phyloP scores from a whole-genome alignment of 2,113 vertebrate species.

The Ctenodactylus gundi region DNA sequence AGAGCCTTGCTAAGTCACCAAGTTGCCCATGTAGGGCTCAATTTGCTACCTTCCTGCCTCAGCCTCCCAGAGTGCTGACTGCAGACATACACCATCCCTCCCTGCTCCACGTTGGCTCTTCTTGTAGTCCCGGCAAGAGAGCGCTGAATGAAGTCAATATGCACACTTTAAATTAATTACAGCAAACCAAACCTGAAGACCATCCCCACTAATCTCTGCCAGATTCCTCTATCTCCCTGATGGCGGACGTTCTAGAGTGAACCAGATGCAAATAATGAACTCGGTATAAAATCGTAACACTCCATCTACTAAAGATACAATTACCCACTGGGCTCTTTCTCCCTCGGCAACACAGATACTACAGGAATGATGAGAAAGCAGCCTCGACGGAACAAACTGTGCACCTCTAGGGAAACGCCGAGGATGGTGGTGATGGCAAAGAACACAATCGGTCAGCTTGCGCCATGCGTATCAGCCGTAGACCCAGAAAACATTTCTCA shows the following conservation, averaged over 20 bases:
- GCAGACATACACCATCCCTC: too few species aligned
- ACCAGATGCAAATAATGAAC: not conserved
- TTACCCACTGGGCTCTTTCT: not conserved
- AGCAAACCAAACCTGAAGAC: not conserved
- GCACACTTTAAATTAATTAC: not conserved
- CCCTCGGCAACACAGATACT: not conserved
- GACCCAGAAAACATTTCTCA: not conserved
- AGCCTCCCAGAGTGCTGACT: not conserved
- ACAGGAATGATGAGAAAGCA: not conserved
- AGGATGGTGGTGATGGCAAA: not conserved
- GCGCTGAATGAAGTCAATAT: not conserved
- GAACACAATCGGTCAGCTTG: not conserved
- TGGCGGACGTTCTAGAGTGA: not conserved
- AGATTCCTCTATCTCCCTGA: not conserved
- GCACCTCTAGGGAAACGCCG: not conserved
- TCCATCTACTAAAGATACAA: not conserved
- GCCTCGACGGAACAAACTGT: not conserved
- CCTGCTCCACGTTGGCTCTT: not conserved
- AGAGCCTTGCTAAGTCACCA: not conserved
- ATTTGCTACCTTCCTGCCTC: not conserved
- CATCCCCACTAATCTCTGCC: not conserved
- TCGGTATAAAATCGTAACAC: not conserved
- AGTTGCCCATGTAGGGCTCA: not conserved
- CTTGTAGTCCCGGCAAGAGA: not conserved
- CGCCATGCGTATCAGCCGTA: not conserved